These are phyloP conservation scores for Saccostrea echinata DNA, from an alignment of 1,140 invertebrate species.

Conservation along the genomic window DNA sequence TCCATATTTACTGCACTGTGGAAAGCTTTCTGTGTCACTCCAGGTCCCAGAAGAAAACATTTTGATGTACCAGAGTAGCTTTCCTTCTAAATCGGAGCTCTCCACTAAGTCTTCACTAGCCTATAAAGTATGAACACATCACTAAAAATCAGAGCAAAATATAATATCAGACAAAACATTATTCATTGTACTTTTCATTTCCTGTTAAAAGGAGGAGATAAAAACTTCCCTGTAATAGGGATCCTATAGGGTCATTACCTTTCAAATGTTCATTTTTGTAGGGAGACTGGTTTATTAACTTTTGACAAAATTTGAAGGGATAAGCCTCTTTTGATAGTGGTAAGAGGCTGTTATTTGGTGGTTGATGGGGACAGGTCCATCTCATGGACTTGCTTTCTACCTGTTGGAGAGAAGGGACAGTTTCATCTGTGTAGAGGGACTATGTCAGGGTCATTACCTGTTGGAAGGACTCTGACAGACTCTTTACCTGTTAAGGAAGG, in stretches of 20 bases:
- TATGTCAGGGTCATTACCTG: conserved; percentile 83
- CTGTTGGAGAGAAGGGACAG: conserved; percentile 31
- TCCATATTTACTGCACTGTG: conserved; percentile 81
- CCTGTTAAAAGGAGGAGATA: conserved; percentile 5
- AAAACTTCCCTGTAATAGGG: neutral
- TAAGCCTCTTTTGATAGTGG: neutral
- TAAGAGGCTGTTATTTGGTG: too few relatives aligned
- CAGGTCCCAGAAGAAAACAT: conserved; percentile 65
- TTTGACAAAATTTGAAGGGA: neutral
- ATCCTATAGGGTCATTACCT: neutral
- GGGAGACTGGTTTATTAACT: neutral
- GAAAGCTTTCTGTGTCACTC: conserved; percentile 63
- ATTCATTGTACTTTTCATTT: too few relatives aligned
- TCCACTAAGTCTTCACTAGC: conserved; percentile 28
- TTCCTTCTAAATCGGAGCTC: conserved; percentile 72
- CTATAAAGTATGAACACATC: neutral
- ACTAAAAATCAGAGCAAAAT: neutral
- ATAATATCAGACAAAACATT: too few relatives aligned
- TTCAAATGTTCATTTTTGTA: neutral
- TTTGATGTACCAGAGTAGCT: conserved; percentile 76
- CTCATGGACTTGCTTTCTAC: neutral
- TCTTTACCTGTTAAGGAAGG: too few relatives aligned
- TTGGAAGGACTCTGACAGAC: too few relatives aligned
- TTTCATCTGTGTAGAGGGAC: conserved; percentile 20
- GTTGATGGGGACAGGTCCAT: neutral